Conservation (phyloP, 2,113 vertebrate genomes). For the Corythaeola cristata region DNA sequence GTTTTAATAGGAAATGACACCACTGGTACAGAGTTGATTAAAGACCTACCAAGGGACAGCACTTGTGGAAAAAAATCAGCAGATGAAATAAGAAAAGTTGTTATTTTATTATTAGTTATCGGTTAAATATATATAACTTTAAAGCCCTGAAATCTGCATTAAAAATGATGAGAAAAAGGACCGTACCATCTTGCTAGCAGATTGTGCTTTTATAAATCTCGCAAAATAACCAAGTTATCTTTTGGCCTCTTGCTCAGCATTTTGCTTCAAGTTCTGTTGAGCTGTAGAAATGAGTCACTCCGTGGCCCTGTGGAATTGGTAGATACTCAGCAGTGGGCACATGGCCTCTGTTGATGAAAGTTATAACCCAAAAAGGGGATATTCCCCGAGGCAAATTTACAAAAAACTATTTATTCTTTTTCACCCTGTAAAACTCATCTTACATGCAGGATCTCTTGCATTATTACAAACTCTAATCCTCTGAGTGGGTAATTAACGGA, state of each 20-base stretch:
- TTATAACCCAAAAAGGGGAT: conserved; percentile 37
- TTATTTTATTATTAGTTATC: conserved; percentile 47
- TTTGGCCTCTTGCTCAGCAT: conserved; percentile 55
- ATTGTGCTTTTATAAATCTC: not conserved
- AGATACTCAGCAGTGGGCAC: not conserved
- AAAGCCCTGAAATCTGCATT: not conserved
- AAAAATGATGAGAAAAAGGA: not conserved
- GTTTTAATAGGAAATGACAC: conserved; percentile 66
- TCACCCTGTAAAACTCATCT: conserved; percentile 73
- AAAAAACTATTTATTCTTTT: conserved; percentile 63
- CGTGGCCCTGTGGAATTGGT: conserved; percentile 38
- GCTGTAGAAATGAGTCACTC: conserved; percentile 62
- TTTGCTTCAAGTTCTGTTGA: conserved; percentile 62
- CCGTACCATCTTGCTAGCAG: not conserved
- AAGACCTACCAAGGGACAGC: conserved; percentile 29
- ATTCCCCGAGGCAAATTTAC: conserved; percentile 61
- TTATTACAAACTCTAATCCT: conserved; percentile 77
- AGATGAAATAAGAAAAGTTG: conserved; percentile 16
- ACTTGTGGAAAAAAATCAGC: conserved; percentile 20
- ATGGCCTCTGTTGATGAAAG: conserved; percentile 48
- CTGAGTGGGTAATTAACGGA: conserved; percentile 81
- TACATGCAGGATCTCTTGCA: conserved; percentile 65
- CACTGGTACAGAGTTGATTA: conserved; percentile 14
- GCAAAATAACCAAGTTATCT: conserved; percentile 26
- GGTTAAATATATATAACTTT: not conserved